Evolutionary conservation across 2,113 vertebrate genomes (phyloP).

Genomic region (Pithys albifrons): DNA sequence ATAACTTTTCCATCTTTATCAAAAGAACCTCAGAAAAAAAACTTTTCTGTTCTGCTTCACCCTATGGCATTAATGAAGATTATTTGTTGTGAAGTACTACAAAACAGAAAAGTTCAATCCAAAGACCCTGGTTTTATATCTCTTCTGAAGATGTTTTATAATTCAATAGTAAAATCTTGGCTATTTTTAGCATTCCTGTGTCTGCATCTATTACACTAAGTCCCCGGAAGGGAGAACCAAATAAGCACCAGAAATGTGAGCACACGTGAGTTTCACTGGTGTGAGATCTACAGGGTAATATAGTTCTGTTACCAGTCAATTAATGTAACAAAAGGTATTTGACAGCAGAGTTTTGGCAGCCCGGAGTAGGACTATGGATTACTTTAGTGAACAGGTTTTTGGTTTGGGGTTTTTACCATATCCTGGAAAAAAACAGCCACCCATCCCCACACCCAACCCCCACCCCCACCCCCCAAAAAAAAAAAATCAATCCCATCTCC

Average conservation of each 20-base stretch:
- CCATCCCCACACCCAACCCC: no score
- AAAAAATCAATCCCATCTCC: accelerated
- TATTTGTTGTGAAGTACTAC: slow-evolving; percentile 6
- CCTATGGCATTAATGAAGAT: background rate
- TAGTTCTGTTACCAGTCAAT: background rate
- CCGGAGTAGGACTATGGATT: background rate
- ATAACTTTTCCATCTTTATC: background rate
- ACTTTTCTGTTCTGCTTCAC: background rate
- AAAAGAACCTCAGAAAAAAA: background rate
- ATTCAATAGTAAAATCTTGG: slow-evolving; percentile 12
- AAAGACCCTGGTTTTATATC: slow-evolving; percentile 19
- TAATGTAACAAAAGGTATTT: background rate
- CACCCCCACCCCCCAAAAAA: no score
- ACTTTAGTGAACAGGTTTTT: background rate
- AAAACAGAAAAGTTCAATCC: background rate
- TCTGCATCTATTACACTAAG: background rate
- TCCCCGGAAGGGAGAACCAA: background rate
- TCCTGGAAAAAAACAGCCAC: background rate
- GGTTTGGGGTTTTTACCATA: background rate
- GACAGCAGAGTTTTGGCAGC: background rate
- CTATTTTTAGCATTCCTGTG: background rate
- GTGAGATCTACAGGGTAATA: background rate
- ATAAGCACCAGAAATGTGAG: background rate
- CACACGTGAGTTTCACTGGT: background rate
- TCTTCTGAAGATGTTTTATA: background rate